These are phyloP conservation scores for Trichacis sp. DNA, from an alignment of 2,888 invertebrate species.

Conservation along the genomic window DNA sequence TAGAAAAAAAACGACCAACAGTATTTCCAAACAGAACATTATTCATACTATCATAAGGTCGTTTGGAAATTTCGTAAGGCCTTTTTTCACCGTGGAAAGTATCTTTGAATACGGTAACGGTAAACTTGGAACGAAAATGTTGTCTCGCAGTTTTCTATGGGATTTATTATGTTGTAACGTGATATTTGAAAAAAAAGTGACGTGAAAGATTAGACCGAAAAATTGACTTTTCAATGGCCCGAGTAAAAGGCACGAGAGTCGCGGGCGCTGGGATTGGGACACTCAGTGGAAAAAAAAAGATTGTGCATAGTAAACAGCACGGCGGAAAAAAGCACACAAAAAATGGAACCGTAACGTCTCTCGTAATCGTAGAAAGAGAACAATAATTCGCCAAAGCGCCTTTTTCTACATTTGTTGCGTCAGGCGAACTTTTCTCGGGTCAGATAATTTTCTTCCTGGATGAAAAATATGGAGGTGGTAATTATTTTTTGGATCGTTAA, in stretches of 20 bases:
- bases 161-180: conserved; percentile 17
- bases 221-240: conserved; percentile 13
- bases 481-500: too few species aligned
- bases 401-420: too few species aligned
- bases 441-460: too few species aligned
- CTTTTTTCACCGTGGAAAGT: too few species aligned
- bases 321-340: conserved; percentile 36
- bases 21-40: too few species aligned
- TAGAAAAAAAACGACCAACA: too few species aligned
- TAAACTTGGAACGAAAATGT: too few species aligned
- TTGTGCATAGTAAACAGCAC: conserved; percentile 1
- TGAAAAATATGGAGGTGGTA: too few species aligned
- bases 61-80: too few species aligned
- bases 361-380: conserved; percentile 27
- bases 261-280: conserved; percentile 8
- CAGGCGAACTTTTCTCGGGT: too few species aligned
- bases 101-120: too few species aligned
- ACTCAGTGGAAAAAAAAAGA: conserved; percentile 15
- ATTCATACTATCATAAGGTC: too few species aligned
- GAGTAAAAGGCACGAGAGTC: conserved; percentile 12
- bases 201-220: conserved; percentile 9
- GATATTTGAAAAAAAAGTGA: conserved; percentile 10
- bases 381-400: conserved; percentile 16
- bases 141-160: neutral
- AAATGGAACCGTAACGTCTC: conserved; percentile 30